A percentile compares a stretch with the other conserved stretches of the same genome.
These are phyloP conservation scores for Parotocinclus haroldoi DNA, from an alignment of 2,797 vertebrate genomes.

Conservation along the genomic window DNA sequence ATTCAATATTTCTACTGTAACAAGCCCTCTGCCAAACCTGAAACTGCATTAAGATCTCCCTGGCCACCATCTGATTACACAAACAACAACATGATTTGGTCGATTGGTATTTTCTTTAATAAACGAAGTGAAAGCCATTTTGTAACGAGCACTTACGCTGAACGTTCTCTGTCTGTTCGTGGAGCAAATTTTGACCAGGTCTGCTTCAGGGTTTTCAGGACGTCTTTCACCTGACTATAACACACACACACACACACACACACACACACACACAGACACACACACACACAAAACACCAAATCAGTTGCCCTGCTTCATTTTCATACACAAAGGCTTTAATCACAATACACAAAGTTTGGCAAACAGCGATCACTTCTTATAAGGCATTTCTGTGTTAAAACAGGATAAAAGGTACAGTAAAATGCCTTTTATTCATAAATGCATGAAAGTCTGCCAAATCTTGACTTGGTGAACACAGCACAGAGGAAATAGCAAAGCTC, in stretches of 20 bases:
- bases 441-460: too few relatives aligned
- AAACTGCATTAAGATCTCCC: constrained; percentile 52
- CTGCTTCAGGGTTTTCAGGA: constrained; percentile 13
- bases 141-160: constrained; percentile 42
- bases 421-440: too few relatives aligned
- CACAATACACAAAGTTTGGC: too few relatives aligned
- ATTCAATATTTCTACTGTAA: constrained; percentile 55
- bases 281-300: constrained; percentile 25
- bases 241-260: constrained; percentile 32
- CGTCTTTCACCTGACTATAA: constrained; percentile 28
- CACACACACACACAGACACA: too few relatives aligned
- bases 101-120: neutral
- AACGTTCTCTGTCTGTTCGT: constrained; percentile 49
- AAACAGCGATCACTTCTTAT: too few relatives aligned
- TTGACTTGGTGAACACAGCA: too few relatives aligned
- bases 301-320: constrained; percentile 1
- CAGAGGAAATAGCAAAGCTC: too few relatives aligned
- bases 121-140: neutral
- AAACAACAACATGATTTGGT: neutral
- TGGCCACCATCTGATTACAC: constrained; percentile 46
- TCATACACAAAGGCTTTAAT: too few relatives aligned
- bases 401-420: too few relatives aligned
- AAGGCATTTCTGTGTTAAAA: too few relatives aligned
- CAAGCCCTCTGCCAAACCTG: constrained; percentile 55
- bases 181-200: constrained; percentile 31